These are phyloP conservation scores for Cyrtorhinus lividipennis DNA, from an alignment of 1,140 invertebrate species.

Conservation along the genomic window DNA sequence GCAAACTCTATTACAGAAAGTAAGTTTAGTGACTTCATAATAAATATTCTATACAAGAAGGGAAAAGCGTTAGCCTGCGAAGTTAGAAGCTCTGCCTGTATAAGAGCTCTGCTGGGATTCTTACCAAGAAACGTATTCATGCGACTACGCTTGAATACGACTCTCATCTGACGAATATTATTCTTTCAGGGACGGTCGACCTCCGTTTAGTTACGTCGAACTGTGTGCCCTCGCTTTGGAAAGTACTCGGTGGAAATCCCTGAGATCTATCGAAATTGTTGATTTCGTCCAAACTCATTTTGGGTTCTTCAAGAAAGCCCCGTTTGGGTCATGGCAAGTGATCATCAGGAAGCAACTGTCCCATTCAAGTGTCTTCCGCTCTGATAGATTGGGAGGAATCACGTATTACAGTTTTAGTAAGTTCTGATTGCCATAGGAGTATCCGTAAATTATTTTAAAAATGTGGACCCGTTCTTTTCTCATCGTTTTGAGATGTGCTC, in stretches of 20 bases:
- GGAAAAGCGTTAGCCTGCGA: too few relatives aligned
- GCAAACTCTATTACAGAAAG: neutral
- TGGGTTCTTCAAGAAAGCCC: neutral
- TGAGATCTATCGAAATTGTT: neutral
- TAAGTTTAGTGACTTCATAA: too few relatives aligned
- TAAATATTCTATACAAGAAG: too few relatives aligned
- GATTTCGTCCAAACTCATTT: neutral
- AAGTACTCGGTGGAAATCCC: neutral
- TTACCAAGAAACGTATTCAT: neutral
- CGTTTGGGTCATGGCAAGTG: neutral
- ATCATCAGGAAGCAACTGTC: neutral
- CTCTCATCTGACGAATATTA: too few relatives aligned
- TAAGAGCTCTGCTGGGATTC: neutral
- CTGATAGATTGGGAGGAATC: neutral
- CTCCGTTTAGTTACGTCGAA: neutral
- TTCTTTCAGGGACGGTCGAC: neutral
- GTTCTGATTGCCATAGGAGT: neutral
- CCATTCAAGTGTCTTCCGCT: neutral
- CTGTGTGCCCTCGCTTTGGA: neutral
- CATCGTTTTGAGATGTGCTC: neutral
- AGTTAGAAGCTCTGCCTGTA: neutral
- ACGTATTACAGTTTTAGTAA: neutral
- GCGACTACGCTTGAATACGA: too few relatives aligned
- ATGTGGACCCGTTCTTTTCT: too few relatives aligned
- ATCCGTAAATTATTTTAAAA: too few relatives aligned